Evolutionary conservation across 2,113 vertebrate genomes (phyloP).

Genomic region (Cyphomyrus discorhynchus): DNA sequence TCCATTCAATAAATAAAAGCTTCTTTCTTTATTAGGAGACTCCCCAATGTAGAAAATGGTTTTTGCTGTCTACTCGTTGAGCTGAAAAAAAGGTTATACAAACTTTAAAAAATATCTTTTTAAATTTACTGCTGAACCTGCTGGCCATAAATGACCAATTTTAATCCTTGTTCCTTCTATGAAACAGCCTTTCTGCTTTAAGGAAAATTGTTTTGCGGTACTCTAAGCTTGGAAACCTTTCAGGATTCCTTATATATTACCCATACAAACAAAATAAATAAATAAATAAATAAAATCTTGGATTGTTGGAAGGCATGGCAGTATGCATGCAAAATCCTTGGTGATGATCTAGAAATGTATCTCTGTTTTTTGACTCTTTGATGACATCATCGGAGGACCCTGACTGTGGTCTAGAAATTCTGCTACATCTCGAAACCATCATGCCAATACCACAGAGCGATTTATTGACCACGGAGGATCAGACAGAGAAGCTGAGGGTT

Average conservation of each 20-base stretch:
- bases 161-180: background rate
- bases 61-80: background rate
- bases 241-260: background rate
- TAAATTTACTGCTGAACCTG: background rate
- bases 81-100: background rate
- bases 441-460: background rate
- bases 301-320: background rate
- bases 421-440: background rate
- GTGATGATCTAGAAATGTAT: background rate
- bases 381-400: background rate
- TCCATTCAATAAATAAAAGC: background rate
- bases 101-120: background rate
- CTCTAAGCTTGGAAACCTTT: background rate
- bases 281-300: background rate
- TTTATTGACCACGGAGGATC: background rate
- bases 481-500: background rate
- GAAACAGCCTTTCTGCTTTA: background rate
- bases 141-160: background rate
- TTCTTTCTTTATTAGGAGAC: background rate
- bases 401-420: background rate
- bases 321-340: background rate
- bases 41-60: conserved; percentile 9
- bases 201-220: background rate
- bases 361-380: background rate
- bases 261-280: background rate